phyloP scores from a whole-genome alignment of 2,797 vertebrate species.

The Rhabdomys pumilio region DNA sequence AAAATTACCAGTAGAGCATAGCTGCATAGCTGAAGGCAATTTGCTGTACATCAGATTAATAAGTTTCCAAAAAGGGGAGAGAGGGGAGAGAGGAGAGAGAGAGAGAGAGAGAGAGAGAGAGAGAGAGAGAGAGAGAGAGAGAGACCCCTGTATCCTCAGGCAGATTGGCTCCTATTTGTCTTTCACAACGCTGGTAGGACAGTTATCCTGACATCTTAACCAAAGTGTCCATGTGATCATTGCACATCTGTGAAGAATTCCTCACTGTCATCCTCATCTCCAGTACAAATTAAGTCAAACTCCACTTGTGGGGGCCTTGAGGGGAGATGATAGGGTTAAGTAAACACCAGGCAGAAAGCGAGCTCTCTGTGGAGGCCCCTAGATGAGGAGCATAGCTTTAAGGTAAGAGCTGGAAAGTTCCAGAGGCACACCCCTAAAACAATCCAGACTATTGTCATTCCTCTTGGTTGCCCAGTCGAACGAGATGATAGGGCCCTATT shows the following conservation, averaged over 20 bases:
- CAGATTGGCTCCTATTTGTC: background rate
- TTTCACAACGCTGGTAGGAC: background rate
- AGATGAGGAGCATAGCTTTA: background rate
- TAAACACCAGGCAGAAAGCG: background rate
- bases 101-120: background rate
- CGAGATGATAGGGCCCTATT: background rate
- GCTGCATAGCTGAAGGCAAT: background rate
- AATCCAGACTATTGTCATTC: background rate
- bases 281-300: background rate
- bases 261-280: background rate
- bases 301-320: background rate
- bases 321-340: background rate
- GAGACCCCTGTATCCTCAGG: background rate
- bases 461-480: background rate
- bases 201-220: background rate
- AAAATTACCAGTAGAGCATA: background rate
- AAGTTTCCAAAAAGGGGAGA: background rate
- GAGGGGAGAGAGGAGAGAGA: background rate
- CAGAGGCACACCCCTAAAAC: background rate
- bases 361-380: background rate
- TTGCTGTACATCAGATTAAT: background rate
- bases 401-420: background rate
- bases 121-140: background rate
- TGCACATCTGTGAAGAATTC: conserved; percentile 9
- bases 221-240: background rate